These are phyloP conservation scores for Pelecanus crispus DNA, from an alignment of 2,113 vertebrate genomes.

Conservation along the genomic window DNA sequence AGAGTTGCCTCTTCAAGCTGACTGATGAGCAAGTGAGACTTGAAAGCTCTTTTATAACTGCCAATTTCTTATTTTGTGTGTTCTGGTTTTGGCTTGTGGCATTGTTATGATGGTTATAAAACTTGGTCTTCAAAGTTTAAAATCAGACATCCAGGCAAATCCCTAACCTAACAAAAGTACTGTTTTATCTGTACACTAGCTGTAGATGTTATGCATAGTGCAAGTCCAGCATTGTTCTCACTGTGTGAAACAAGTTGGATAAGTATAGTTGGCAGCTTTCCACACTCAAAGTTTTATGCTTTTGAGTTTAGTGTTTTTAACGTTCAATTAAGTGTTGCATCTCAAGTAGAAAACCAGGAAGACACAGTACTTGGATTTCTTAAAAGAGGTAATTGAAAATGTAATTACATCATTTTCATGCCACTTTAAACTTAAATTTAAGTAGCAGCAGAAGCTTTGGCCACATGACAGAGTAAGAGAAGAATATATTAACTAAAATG, in stretches of 20 bases:
- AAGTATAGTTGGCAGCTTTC: neutral
- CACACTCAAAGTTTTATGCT: neutral
- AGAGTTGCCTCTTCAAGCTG: neutral
- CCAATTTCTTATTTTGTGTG: neutral
- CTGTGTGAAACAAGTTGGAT: neutral
- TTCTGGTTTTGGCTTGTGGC: neutral
- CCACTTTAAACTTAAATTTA: slow-evolving; percentile 52
- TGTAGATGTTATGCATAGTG: neutral
- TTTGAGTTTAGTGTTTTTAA: slow-evolving; percentile 9
- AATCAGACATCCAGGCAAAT: neutral
- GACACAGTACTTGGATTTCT: slow-evolving; percentile 26
- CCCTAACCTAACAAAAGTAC: neutral
- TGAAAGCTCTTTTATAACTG: neutral
- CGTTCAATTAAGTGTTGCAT: neutral
- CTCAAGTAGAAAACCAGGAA: neutral
- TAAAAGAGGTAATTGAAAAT: slow-evolving; percentile 40
- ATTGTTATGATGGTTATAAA: neutral
- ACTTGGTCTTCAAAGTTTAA: neutral
- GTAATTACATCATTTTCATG: slow-evolving; percentile 53
- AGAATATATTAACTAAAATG: slow-evolving; percentile 21
- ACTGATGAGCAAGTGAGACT: slow-evolving; percentile 16
- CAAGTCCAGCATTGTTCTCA: neutral
- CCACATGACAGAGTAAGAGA: slow-evolving; percentile 7
- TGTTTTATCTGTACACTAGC: neutral
- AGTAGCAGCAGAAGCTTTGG: slow-evolving; percentile 39